Percentiles rank a stretch among this genome's conserved stretches.
Conservation (phyloP, 2,888 invertebrate genomes). For the Cryptus armator region DNA sequence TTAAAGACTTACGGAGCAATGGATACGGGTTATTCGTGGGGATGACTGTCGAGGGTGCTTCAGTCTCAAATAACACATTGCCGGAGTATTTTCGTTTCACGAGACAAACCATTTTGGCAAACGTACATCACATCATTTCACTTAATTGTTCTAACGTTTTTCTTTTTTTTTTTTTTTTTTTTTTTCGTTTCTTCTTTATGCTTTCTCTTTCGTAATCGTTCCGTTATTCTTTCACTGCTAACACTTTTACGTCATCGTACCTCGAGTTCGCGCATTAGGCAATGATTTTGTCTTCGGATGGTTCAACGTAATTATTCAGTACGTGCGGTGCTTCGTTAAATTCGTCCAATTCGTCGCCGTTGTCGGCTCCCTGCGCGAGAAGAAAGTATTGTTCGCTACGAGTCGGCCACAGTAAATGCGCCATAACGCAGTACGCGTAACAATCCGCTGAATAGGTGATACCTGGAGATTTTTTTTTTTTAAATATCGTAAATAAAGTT, state of each 20-base stretch:
- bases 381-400: conserved; percentile 96
- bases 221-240: conserved; percentile 17
- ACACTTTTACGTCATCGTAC: conserved; percentile 47
- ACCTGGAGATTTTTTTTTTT: conserved; percentile 86
- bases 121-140: conserved; percentile 78
- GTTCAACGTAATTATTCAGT: conserved; percentile 87
- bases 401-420: conserved; percentile 98
- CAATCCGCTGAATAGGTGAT: conserved; percentile 98
- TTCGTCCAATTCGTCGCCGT: conserved; percentile 93
- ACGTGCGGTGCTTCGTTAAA: conserved; percentile 97
- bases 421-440: conserved; percentile 97
- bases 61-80: conserved; percentile 82
- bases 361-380: conserved; percentile 87
- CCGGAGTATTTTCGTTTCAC: conserved; percentile 75
- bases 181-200: no score
- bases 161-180: conserved; percentile 53
- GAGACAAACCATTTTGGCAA: conserved; percentile 78
- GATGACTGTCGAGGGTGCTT: conserved; percentile 78
- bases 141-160: conserved; percentile 51
- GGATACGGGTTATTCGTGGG: conserved; percentile 55
- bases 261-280: conserved; percentile 75
- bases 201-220: neutral
- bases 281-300: conserved; percentile 83
- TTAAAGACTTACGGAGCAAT: conserved; percentile 53
- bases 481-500: neutral